Evolutionary conservation across 2,113 vertebrate genomes (phyloP).

Genomic region (Microcebus jonahi): DNA sequence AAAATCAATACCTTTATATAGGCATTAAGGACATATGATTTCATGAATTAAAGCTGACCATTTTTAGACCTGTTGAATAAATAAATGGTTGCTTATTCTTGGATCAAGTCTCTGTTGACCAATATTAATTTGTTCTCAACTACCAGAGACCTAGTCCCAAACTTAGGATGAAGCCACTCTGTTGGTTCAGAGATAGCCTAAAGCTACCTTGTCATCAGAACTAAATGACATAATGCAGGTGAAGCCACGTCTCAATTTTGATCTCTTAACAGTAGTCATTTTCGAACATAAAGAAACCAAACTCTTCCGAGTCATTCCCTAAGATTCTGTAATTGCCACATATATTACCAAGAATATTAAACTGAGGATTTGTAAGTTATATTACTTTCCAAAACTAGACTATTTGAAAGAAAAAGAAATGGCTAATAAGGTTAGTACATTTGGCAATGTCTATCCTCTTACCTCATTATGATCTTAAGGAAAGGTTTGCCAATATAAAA

Average conservation of each 20-base stretch:
- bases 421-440: neutral
- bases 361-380: neutral
- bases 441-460: conserved; percentile 24
- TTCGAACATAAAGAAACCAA: neutral
- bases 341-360: neutral
- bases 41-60: neutral
- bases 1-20: neutral
- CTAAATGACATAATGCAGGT: neutral
- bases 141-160: neutral
- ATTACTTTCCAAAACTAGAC: conserved; percentile 14
- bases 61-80: neutral
- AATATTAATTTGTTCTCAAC: neutral
- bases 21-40: neutral
- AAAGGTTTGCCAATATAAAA: conserved; percentile 60
- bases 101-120: neutral
- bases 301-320: neutral
- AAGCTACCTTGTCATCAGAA: neutral
- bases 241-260: neutral
- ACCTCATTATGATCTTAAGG: conserved; percentile 59
- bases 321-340: neutral
- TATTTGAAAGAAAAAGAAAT: neutral
- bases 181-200: neutral
- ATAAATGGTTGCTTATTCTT: neutral
- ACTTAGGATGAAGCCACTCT: neutral
- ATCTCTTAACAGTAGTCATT: neutral